phyloP scores from a whole-genome alignment of 2,888 invertebrate genomes.

The Criorhina ranunculi region DNA sequence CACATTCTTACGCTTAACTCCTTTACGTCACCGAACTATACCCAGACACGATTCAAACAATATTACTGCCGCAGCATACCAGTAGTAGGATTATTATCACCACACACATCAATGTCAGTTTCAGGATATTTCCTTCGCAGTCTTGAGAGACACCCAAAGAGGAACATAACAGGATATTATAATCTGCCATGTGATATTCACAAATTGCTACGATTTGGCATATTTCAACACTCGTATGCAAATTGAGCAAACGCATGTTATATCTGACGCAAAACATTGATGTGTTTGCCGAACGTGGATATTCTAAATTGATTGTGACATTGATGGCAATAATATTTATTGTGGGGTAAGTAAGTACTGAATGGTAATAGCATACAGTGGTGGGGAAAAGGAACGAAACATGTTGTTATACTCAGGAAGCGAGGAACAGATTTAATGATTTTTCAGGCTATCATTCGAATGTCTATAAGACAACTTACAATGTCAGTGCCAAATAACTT shows the following conservation, averaged over 20 bases:
- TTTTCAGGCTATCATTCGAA: no score
- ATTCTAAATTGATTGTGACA: conserved; percentile 59
- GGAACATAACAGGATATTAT: conserved; percentile 37
- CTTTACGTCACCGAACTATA: neutral
- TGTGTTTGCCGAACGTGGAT: conserved; percentile 67
- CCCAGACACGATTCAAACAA: conserved; percentile 1
- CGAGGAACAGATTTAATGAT: neutral
- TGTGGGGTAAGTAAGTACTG: neutral
- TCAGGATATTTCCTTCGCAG: neutral
- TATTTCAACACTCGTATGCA: conserved; percentile 51
- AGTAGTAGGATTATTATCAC: conserved; percentile 46
- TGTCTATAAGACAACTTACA: no score
- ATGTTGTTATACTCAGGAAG: neutral
- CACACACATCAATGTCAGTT: conserved; percentile 34
- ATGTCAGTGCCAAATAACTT: no score
- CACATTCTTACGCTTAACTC: neutral
- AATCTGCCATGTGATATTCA: conserved; percentile 57
- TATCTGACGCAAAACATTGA: conserved; percentile 28
- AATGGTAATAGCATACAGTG: neutral
- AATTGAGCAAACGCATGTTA: conserved; percentile 15
- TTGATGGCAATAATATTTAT: conserved; percentile 52
- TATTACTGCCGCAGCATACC: conserved; percentile 21
- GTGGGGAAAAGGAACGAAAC: no score
- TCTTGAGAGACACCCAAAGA: neutral
- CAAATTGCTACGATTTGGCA: conserved; percentile 61